A percentile compares a stretch with the other conserved stretches of the same genome.
Evolutionary conservation across 2,888 invertebrate genomes (phyloP).

Genomic region (Aromia moschata): DNA sequence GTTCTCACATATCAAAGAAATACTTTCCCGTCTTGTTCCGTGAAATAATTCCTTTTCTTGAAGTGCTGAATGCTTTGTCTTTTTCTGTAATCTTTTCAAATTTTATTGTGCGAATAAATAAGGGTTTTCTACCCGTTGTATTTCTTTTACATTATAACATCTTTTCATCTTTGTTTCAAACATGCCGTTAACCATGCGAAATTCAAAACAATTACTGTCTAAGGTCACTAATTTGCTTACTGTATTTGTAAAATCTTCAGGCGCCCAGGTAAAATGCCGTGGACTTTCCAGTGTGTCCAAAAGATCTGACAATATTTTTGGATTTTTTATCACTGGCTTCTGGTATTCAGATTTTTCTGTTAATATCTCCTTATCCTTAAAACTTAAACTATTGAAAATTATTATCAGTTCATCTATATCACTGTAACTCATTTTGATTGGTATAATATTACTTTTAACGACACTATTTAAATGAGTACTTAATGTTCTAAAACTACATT

Average conservation of each 20-base stretch:
- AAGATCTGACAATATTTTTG: constrained; percentile 12
- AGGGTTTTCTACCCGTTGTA: constrained; percentile 14
- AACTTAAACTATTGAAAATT: too few species aligned
- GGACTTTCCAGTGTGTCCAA: neutral
- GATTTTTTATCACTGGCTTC: constrained; percentile 2
- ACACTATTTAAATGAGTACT: too few species aligned
- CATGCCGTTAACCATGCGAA: neutral
- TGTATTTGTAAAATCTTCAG: neutral
- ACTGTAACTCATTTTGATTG: too few species aligned
- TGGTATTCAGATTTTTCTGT: too few species aligned
- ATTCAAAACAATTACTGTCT: neutral
- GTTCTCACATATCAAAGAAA: constrained; percentile 17
- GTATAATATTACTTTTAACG: too few species aligned
- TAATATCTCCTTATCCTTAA: too few species aligned
- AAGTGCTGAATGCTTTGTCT: constrained; percentile 3
- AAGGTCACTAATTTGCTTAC: neutral
- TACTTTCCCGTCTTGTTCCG: constrained; percentile 15
- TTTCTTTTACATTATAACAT: neutral
- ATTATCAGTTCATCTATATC: too few species aligned
- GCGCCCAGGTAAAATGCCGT: neutral
- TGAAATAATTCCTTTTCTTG: constrained; percentile 22
- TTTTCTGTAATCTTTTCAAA: constrained; percentile 17
- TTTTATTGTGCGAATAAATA: constrained; percentile 12
- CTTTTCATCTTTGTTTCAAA: neutral
- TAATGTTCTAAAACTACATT: too few species aligned